These are phyloP conservation scores for Antheraea yamamai DNA, from an alignment of 2,888 invertebrate species.

Conservation along the genomic window DNA sequence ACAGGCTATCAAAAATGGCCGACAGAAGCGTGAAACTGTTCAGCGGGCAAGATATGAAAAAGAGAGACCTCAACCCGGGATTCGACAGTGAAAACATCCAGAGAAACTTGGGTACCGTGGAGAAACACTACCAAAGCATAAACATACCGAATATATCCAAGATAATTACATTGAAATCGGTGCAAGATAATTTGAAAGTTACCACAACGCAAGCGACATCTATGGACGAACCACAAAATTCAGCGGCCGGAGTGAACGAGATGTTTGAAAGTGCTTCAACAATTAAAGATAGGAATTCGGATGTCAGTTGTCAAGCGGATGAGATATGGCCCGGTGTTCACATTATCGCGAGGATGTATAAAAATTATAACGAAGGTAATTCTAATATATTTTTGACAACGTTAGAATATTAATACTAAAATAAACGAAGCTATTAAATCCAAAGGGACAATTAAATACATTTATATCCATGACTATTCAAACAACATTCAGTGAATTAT, in stretches of 20 bases:
- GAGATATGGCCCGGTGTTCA: constrained; percentile 77
- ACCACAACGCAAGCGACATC: constrained; percentile 62
- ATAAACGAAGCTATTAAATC: no score
- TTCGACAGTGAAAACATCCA: constrained; percentile 71
- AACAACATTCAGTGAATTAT: no score
- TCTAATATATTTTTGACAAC: neutral
- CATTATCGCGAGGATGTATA: constrained; percentile 75
- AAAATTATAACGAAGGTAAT: constrained; percentile 79
- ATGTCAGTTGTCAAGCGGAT: constrained; percentile 55
- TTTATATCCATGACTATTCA: no score
- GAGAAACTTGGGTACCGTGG: constrained; percentile 41
- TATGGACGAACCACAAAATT: constrained; percentile 70
- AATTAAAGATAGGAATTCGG: constrained; percentile 35
- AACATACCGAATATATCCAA: constrained; percentile 71
- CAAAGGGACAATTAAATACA: no score
- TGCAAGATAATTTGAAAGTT: constrained; percentile 42
- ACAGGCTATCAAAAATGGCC: constrained; percentile 74
- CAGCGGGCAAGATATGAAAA: constrained; percentile 61
- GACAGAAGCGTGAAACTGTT: constrained; percentile 71
- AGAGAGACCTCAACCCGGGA: constrained; percentile 67
- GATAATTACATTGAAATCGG: constrained; percentile 65
- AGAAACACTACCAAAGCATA: constrained; percentile 55
- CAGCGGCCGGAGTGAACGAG: constrained; percentile 56
- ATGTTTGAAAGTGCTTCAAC: constrained; percentile 34
- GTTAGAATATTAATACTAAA: neutral